A percentile compares a stretch with the other conserved stretches of the same genome.
These are phyloP conservation scores for Pygoscelis antarcticus DNA, from an alignment of 2,113 vertebrate genomes.

Conservation along the genomic window DNA sequence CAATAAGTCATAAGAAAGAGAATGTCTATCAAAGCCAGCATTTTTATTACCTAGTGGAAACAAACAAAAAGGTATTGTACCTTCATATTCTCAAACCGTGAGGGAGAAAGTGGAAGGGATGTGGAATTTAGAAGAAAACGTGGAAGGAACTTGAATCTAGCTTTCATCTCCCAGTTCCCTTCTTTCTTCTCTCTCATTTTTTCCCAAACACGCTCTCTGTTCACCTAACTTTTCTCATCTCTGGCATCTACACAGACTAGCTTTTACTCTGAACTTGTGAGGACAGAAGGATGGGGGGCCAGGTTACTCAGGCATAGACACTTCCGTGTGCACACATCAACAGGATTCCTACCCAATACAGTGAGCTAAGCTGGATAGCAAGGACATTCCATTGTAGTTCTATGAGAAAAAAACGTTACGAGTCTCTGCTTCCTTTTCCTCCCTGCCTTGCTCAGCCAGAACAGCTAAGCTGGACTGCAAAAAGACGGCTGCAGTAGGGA, in stretches of 20 bases:
- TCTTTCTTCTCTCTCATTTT: neutral
- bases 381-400: rapidly evolving
- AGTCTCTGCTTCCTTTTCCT: neutral
- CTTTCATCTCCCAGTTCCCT: neutral
- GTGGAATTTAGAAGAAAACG: neutral
- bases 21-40: neutral
- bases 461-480: neutral
- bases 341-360: neutral
- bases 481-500: neutral
- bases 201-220: neutral
- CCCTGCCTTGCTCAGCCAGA: neutral
- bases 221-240: neutral
- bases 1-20: neutral
- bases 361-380: rapidly evolving
- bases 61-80: neutral
- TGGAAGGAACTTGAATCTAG: neutral
- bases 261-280: neutral
- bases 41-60: neutral
- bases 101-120: neutral
- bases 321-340: no score
- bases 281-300: neutral
- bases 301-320: neutral
- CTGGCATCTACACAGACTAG: neutral
- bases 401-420: rapidly evolving
- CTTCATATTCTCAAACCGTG: neutral